phyloP scores from a whole-genome alignment of 1,140 invertebrate species.

The Brachionus paranguensis region DNA sequence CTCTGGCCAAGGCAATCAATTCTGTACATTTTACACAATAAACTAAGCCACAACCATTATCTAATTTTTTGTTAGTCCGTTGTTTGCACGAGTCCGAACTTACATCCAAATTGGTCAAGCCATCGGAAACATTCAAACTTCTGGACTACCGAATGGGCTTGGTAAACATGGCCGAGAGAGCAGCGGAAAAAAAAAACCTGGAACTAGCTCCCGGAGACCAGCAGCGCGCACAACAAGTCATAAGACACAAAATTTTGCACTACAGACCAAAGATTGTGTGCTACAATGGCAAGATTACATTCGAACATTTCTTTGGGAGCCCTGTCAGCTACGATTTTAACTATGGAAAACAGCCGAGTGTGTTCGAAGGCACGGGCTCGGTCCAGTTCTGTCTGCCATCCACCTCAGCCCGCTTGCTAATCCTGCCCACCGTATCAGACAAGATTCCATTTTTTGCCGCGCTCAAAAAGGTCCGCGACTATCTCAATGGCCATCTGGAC shows the following conservation, averaged over 20 bases:
- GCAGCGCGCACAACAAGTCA: conserved; percentile 82
- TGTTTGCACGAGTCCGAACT: conserved; percentile 27
- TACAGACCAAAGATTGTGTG: conserved; percentile 93
- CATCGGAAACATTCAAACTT: not conserved
- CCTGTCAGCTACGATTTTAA: conserved; percentile 93
- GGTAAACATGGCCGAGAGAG: conserved; percentile 19
- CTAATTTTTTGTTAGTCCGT: conserved; percentile 71
- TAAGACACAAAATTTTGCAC: conserved; percentile 81
- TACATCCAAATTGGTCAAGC: not conserved
- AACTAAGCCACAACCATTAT: conserved; percentile 68
- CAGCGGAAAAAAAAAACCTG: not conserved
- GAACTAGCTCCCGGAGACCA: conserved; percentile 73
- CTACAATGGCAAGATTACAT: conserved; percentile 92
- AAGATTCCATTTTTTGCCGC: conserved; percentile 94
- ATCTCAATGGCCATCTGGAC: conserved; percentile 79
- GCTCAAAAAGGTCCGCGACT: conserved; percentile 86
- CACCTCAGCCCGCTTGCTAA: conserved; percentile 87
- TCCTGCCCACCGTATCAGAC: conserved; percentile 84
- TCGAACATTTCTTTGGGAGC: conserved; percentile 41
- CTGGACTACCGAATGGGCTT: not conserved
- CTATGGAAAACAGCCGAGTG: conserved; percentile 86
- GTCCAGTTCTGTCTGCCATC: conserved; percentile 98
- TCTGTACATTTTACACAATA: conserved; percentile 68
- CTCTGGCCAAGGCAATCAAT: conserved; percentile 94
- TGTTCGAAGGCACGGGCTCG: conserved; percentile 83